Conservation (phyloP, 2,888 invertebrate species). For the Eilema depressum region DNA sequence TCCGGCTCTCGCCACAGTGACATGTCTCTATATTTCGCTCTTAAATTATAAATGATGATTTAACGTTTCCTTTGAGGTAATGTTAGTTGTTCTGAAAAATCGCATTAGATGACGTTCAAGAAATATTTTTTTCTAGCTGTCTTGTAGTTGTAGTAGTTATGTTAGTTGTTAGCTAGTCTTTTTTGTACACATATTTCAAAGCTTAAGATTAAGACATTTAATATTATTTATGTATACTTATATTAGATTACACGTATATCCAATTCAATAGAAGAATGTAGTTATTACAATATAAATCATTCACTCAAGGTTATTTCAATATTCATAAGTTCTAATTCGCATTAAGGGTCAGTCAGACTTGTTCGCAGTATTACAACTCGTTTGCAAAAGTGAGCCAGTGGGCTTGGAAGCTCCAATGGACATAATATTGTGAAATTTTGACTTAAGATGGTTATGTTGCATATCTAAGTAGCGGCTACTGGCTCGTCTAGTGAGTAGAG, state of each 20-base stretch:
- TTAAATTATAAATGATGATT: no score
- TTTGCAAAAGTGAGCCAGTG: slow-evolving; percentile 19
- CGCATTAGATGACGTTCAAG: no score
- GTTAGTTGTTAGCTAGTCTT: no score
- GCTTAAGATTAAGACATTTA: background rate
- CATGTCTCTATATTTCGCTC: no score
- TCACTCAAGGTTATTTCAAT: slow-evolving; percentile 56
- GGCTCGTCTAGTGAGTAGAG: background rate
- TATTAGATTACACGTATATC: slow-evolving; percentile 57
- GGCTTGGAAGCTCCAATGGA: slow-evolving; percentile 1
- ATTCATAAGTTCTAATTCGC: slow-evolving; percentile 51
- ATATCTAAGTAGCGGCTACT: slow-evolving; percentile 3
- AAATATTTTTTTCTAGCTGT: no score
- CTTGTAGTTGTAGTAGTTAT: no score
- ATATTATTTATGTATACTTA: slow-evolving; percentile 30
- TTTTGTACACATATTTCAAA: background rate
- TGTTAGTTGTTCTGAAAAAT: no score
- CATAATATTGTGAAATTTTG: slow-evolving; percentile 12
- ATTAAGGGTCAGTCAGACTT: slow-evolving; percentile 24
- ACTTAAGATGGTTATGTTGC: slow-evolving; percentile 9
- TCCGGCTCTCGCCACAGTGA: no score
- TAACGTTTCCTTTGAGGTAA: no score
- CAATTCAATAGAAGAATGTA: slow-evolving; percentile 54
- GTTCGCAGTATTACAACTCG: slow-evolving; percentile 17
- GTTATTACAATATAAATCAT: slow-evolving; percentile 58